These are phyloP conservation scores for Synergus umbraculus DNA, from an alignment of 2,888 invertebrate species.

Conservation along the genomic window DNA sequence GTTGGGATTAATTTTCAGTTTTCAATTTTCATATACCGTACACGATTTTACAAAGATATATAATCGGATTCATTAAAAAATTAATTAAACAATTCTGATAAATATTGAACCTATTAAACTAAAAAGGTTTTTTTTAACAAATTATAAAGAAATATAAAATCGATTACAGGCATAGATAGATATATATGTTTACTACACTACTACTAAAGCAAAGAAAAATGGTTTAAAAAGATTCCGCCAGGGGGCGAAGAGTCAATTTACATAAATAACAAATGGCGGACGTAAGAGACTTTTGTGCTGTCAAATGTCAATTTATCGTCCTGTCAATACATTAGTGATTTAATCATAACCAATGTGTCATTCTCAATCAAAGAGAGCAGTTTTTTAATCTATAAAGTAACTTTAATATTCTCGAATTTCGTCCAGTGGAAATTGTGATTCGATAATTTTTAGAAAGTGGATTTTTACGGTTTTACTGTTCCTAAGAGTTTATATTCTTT, in stretches of 20 bases:
- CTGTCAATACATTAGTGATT: not conserved
- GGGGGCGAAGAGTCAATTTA: conserved; percentile 21
- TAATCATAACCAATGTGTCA: conserved; percentile 26
- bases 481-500: not conserved
- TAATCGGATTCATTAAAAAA: not conserved
- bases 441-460: not conserved
- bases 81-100: not conserved
- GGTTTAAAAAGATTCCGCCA: not conserved
- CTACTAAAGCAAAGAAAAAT: not conserved
- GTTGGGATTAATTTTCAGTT: not conserved
- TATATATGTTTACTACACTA: no score
- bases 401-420: not conserved
- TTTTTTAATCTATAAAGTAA: not conserved
- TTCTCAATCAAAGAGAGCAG: not conserved
- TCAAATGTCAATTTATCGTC: conserved; percentile 16
- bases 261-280: conserved; percentile 32
- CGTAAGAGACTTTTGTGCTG: not conserved
- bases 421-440: not conserved
- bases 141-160: not conserved
- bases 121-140: not conserved
- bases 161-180: no score
- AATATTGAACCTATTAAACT: not conserved
- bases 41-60: not conserved
- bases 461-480: not conserved
- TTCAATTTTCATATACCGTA: not conserved